Percentiles rank a stretch among this genome's conserved stretches.
phyloP scores from a whole-genome alignment of 2,888 invertebrate species.

The Aricia artaxerxes region DNA sequence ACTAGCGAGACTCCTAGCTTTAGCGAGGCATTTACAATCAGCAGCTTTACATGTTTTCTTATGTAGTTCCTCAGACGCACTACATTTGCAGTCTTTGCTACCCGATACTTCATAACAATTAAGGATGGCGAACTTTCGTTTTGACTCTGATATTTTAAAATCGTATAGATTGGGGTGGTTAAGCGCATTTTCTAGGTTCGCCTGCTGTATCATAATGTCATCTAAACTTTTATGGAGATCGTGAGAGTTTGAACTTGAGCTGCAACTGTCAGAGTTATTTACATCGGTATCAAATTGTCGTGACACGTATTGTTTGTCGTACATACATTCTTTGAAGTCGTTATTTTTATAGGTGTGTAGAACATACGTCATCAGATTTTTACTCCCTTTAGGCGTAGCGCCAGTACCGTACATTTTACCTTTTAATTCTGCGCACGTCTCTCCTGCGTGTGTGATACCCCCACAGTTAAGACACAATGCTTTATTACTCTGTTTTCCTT shows the following conservation, averaged over 20 bases:
- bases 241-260: neutral
- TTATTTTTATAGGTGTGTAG: constrained; percentile 53
- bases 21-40: constrained; percentile 65
- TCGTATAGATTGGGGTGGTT: constrained; percentile 49
- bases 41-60: constrained; percentile 60
- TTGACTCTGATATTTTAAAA: constrained; percentile 45
- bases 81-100: constrained; percentile 67
- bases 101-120: constrained; percentile 56
- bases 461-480: constrained; percentile 57
- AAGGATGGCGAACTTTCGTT: constrained; percentile 47
- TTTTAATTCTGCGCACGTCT: constrained; percentile 61
- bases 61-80: constrained; percentile 62
- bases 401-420: constrained; percentile 55
- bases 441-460: constrained; percentile 51
- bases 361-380: constrained; percentile 54
- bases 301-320: constrained; percentile 50
- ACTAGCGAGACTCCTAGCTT: constrained; percentile 52
- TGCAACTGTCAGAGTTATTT: neutral
- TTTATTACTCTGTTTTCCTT: constrained; percentile 41
- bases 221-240: neutral
- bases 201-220: neutral
- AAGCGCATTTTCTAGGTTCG: constrained; percentile 30
- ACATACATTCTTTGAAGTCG: constrained; percentile 50
- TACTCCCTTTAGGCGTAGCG: constrained; percentile 53
- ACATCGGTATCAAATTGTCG: neutral